Conservation (phyloP, 2,797 vertebrate species). For the Orestias chungarensis region DNA sequence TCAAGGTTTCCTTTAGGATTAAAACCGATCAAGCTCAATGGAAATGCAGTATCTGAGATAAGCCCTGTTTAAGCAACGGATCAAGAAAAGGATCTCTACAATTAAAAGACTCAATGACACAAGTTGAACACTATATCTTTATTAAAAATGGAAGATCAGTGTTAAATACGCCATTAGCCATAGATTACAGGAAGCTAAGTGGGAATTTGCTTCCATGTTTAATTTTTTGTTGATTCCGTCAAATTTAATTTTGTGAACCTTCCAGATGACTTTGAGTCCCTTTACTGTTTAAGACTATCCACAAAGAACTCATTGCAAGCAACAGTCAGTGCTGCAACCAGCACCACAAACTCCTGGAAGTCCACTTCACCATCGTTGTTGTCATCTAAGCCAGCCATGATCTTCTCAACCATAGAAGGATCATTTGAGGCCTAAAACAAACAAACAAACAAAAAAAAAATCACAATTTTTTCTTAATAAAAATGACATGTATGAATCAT, state of each 20-base stretch:
- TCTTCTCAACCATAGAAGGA: slow-evolving; percentile 82
- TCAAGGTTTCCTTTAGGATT: neutral
- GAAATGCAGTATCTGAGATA: neutral
- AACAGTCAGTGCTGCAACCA: slow-evolving; percentile 88
- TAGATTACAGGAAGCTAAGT: neutral
- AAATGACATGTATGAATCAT: neutral
- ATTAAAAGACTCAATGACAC: neutral
- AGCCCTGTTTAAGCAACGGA: neutral
- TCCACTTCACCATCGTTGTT: slow-evolving; percentile 90
- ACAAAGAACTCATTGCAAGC: slow-evolving; percentile 91
- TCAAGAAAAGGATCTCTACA: neutral
- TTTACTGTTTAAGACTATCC: slow-evolving; percentile 45
- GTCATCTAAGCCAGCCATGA: slow-evolving; percentile 90
- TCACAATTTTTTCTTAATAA: neutral
- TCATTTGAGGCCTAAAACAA: slow-evolving; percentile 79
- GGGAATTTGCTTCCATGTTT: neutral
- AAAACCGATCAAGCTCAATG: neutral
- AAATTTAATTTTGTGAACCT: neutral
- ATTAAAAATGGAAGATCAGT: neutral
- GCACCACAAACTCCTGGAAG: slow-evolving; percentile 92
- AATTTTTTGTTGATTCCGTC: neutral
- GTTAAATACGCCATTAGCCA: neutral
- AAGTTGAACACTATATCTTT: neutral
- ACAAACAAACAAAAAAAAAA: neutral
- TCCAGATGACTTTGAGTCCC: neutral